Base-by-base conservation (phyloP, 2,797 vertebrate species). In the Oreortyx pictus region DNA sequence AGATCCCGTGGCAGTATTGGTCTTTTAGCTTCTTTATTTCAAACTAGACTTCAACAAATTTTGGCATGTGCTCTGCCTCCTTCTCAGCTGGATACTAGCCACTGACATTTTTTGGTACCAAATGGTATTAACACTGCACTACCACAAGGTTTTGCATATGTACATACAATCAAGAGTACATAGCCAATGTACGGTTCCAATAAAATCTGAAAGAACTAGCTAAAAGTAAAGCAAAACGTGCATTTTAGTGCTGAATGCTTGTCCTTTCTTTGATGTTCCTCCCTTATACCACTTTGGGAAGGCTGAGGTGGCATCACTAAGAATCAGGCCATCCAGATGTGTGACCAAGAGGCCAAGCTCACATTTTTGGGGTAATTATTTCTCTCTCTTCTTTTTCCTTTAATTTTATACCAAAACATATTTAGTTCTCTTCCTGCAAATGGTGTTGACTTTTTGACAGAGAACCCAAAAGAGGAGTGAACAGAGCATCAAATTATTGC, bases 21-120 rank as follows among this genome's bases (percentile, higher is more conserved):
- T 44, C 61, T 95, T 87, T 92, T 79, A 84, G 41, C 47, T 81
- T 76, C 59, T 86, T 84, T 25, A 17, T 76, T 90, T 88, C 64
- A 76, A 76, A 77, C 39, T 33, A 71, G 82, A n/a, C 25, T 78
- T 57, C 23, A 46, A 20, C 60, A 43, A 78, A 57, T 86, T 76
- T 65, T 61, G 16, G 31, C 44, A 29, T 14, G 43, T 43, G 7
- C 47, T 79, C 23, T 54, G 35, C 24, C 35, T 59, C 81, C 15
- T 74, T 24, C 79, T 89, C 74, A 59, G 31, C 68, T 76, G n/a
- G 56, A 27, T 60, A 82, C 37, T 5, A 67, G 7, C 11, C 27
- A 52, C 37, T 52, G 43, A 62, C 49, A 15, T 3, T 33, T 76
- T 82, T 62, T 64, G 67, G 25, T 62, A 71, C 17, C 35, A 3